Evolutionary conservation across 2,888 invertebrate genomes (phyloP), one percentile per base, ranked within the genome.

Genomic region (Acutogordius australiensis): DNA sequence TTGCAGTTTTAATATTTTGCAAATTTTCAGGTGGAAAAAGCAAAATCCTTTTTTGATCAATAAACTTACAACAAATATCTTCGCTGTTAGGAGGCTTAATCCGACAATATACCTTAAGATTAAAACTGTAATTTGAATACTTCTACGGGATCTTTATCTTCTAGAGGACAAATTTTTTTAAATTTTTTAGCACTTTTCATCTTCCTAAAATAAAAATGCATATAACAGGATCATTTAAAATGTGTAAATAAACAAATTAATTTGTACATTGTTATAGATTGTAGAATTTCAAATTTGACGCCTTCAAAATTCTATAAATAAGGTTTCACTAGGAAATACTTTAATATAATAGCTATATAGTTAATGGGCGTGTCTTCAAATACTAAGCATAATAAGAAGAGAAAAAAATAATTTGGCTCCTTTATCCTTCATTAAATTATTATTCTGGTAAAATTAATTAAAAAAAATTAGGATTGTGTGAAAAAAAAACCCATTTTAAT

Each of bases 1-100:
- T 51, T 13, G 62, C 64, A 62, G 63, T 62, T 28, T 62, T 37
- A 28, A 56, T 59, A 30, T 60, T 45, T 13, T 60, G 1, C 21
- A 61, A 60, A 30, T 60, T 66, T 64, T 72, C 72, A 2, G 72
- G 68, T 26, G 72, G 69, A n/a, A 67, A 64, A 1, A 75, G 64
- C 59, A 69, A 67, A 2, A 74, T 65, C 2, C 68, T 67, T 59
- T 66, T 68, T 2, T 69, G 66, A 62, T 67, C 67, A 1, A 70
- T 37, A 13, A 69, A 65, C 45, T 67, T 68, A 2, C 72, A 64
- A 64, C 72, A 72, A 1, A 66, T 64, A 27, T 73, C 74, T 21
- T 79, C 78, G n/a, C 18, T 21, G 8, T 13, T n/a, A 21, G 51
- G n/a, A 21, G 51, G 51, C 51, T 51, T 51, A 23, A 51, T 51